Base-by-base conservation (phyloP, 2,888 invertebrate genomes). In the Syrista parreyssii region DNA sequence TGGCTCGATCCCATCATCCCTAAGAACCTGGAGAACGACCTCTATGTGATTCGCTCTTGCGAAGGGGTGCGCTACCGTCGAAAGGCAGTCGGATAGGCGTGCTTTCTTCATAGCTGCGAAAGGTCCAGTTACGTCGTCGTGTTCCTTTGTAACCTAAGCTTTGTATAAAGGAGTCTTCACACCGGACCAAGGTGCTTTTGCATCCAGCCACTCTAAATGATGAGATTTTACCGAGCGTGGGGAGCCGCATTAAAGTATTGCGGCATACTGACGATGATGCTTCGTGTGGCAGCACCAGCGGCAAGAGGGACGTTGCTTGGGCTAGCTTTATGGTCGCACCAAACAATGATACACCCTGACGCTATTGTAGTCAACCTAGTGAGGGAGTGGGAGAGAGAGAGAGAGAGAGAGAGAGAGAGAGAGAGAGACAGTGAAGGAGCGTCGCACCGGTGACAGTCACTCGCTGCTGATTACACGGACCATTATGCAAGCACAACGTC, bases 391-490 rank as follows among this genome's bases (percentile, higher is more conserved):
- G 74, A 75, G 72, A 68, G 76, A 36, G 72, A 31, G 72, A 68
- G 81, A 79, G n/a, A n/a, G 79, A 79, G 75, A 74, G 68, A 71
- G 23, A 12, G 81, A 75, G 75, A 81, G 78, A 81, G 80, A 75
- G 78, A 80, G 79, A 78, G 75, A 77, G 78, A 76, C 75, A 75
- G 76, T 15, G 34, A 34, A 32, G 55, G 33, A 32, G 77, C 78
- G 77, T 76, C 68, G 77, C 74, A 79, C 79, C 85, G 84, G 86
- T 86, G 86, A 87, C 87, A 88, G 89, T 89, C 88, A 89, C 90
- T 91, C 90, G 89, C 87, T 88, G 88, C 89, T 91, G 91, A 91
- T 91, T 91, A 91, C 90, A 91, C 89, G 90, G 88, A 81, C 90
- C 90, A 90, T 91, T 90, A 89, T 90, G 89, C 90, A 90, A 89